These are phyloP conservation scores for Proisotoma minuta DNA, from an alignment of 2,888 invertebrate genomes.

Conservation along the genomic window DNA sequence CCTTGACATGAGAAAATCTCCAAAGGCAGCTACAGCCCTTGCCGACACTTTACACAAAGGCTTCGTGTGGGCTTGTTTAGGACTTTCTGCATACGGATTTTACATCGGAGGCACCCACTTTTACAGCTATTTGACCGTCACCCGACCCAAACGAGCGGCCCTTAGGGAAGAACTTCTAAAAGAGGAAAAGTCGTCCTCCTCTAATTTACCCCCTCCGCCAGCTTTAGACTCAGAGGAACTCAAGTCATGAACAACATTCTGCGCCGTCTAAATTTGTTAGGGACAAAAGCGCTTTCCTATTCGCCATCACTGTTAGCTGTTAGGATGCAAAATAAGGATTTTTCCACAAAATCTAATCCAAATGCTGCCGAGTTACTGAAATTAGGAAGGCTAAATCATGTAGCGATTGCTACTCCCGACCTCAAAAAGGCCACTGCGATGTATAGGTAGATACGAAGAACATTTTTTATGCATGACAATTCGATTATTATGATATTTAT, in stretches of 20 bases:
- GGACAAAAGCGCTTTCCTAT: no score
- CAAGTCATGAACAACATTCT: constrained; percentile 10
- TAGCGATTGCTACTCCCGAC: constrained; percentile 58
- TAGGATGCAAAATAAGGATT: no score
- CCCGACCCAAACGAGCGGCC: constrained; percentile 52
- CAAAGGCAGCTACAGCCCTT: constrained; percentile 21
- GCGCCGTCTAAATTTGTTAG: neutral
- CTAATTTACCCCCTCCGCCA: constrained; percentile 5
- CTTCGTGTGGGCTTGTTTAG: constrained; percentile 57
- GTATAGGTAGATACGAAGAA: constrained; percentile 51
- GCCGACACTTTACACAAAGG: constrained; percentile 58
- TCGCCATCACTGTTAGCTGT: no score
- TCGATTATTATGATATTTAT: neutral
- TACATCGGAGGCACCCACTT: constrained; percentile 53
- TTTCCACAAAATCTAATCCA: constrained; percentile 1
- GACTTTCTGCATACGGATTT: constrained; percentile 56
- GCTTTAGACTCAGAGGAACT: constrained; percentile 20
- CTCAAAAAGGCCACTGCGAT: constrained; percentile 54
- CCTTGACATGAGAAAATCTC: constrained; percentile 35
- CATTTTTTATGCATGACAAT: neutral
- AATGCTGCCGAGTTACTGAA: constrained; percentile 47
- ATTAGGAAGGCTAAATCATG: constrained; percentile 58
- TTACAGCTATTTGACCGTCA: constrained; percentile 55
- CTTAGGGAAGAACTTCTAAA: constrained; percentile 53
- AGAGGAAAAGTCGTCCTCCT: constrained; percentile 52